Evolutionary conservation across 2,888 invertebrate genomes (phyloP).

Genomic region (Eledona agricola): DNA sequence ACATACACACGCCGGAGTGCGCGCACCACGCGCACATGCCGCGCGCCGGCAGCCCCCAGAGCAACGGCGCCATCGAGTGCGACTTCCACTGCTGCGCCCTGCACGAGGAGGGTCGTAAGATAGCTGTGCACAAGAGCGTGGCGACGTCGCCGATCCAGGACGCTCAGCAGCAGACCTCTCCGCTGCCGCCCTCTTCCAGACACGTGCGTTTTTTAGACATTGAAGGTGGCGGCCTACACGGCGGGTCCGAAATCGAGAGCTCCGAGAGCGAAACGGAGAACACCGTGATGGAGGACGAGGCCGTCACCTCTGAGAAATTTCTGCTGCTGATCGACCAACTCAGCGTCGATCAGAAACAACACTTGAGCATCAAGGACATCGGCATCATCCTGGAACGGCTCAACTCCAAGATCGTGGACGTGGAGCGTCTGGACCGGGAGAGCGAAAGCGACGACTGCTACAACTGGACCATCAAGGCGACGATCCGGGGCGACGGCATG

Average conservation of each 20-base stretch:
- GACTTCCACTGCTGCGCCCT: conserved; percentile 96
- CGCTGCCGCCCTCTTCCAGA: conserved; percentile 70
- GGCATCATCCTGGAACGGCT: conserved; percentile 92
- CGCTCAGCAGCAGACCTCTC: conserved; percentile 61
- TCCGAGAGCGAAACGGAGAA: conserved; percentile 94
- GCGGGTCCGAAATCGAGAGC: conserved; percentile 77
- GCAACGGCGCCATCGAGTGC: conserved; percentile 75
- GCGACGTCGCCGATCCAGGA: conserved; percentile 90
- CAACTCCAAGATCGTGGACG: conserved; percentile 92
- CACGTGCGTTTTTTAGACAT: conserved; percentile 89
- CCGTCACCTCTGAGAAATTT: conserved; percentile 90
- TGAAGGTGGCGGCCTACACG: conserved; percentile 65
- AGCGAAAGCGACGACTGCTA: conserved; percentile 93
- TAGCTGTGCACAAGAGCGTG: conserved; percentile 91
- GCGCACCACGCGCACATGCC: conserved; percentile 74
- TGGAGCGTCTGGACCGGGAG: conserved; percentile 90
- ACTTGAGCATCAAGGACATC: conserved; percentile 93
- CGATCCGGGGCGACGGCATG: conserved; percentile 89
- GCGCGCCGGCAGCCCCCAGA: conserved; percentile 72
- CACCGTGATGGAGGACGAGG: conserved; percentile 91
- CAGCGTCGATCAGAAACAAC: conserved; percentile 90
- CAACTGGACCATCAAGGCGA: conserved; percentile 97
- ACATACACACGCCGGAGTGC: conserved; percentile 86
- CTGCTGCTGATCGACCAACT: conserved; percentile 92
- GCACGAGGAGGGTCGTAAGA: conserved; percentile 91